These are phyloP conservation scores for Microplitis deprimator DNA, from an alignment of 2,888 invertebrate genomes.

Conservation along the genomic window DNA sequence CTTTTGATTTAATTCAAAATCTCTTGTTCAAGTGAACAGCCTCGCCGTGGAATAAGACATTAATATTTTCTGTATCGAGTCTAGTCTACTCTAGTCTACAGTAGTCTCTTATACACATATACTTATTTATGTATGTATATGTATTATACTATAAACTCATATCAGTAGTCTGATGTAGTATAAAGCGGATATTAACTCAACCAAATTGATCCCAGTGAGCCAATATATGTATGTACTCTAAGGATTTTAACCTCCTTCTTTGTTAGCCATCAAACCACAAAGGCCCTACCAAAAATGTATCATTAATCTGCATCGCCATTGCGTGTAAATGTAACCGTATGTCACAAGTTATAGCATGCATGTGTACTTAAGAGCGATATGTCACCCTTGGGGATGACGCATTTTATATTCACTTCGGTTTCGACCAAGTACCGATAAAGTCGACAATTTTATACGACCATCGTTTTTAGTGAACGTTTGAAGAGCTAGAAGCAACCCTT, in stretches of 20 bases:
- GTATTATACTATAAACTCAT: not conserved
- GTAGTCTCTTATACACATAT: not conserved
- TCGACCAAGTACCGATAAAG: constrained; percentile 56
- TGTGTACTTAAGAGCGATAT: constrained; percentile 43
- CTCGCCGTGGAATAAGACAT: constrained; percentile 21
- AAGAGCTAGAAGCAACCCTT: constrained; percentile 29
- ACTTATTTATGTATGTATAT: not conserved
- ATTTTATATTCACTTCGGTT: constrained; percentile 58
- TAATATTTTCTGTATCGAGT: not conserved
- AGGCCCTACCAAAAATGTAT: constrained; percentile 15
- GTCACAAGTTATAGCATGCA: constrained; percentile 24
- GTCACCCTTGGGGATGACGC: constrained; percentile 47
- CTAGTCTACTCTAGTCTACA: not conserved
- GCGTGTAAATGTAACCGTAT: constrained; percentile 16
- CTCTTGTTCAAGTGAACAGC: not conserved
- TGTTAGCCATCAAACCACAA: not conserved
- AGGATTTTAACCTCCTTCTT: not conserved
- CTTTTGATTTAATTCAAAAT: constrained; percentile 27
- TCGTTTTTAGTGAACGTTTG: constrained; percentile 43
- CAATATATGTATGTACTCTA: not conserved
- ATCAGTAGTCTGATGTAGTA: not conserved
- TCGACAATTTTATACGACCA: constrained; percentile 55
- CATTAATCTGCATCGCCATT: constrained; percentile 23
- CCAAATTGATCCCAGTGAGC: not conserved
- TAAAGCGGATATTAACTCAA: not conserved